Conservation (phyloP, 2,888 invertebrate species). For the Helicoverpa assulta region DNA sequence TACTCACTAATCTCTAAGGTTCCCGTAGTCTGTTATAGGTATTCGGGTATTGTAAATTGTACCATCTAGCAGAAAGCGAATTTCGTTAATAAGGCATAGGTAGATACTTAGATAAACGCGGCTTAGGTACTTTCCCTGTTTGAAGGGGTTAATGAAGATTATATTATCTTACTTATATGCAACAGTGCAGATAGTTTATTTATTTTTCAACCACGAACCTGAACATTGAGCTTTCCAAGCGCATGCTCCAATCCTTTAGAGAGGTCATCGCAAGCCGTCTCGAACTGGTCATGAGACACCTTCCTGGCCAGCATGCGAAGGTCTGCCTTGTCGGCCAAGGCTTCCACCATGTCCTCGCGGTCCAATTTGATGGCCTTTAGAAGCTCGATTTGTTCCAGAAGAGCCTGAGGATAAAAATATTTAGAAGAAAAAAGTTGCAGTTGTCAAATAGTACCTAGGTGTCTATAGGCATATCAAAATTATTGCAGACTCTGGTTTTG, state of each 20-base stretch:
- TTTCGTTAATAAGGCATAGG: no score
- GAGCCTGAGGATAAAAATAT: constrained; percentile 76
- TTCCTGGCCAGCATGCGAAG: constrained; percentile 92
- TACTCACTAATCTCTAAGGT: not conserved
- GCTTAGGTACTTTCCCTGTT: no score
- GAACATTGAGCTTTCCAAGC: constrained; percentile 90
- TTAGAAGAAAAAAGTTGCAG: not conserved
- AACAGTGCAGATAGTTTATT: not conserved
- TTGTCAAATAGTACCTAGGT: no score
- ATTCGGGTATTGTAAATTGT: no score
- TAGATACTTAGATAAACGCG: no score
- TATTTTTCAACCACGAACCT: constrained; percentile 75
- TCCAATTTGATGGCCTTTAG: constrained; percentile 92
- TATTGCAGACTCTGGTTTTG: no score
- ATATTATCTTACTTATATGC: no score
- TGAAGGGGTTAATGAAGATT: no score
- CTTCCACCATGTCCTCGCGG: constrained; percentile 92
- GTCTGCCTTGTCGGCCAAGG: constrained; percentile 94
- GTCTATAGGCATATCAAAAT: no score
- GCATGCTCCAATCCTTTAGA: constrained; percentile 92
- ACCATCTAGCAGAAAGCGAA: no score
- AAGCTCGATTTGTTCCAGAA: constrained; percentile 92
- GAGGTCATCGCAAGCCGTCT: constrained; percentile 92
- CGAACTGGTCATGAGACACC: constrained; percentile 93
- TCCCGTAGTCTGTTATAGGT: no score